Evolutionary conservation across 2,113 vertebrate species (phyloP).

Genomic region (Accipiter cooperii): DNA sequence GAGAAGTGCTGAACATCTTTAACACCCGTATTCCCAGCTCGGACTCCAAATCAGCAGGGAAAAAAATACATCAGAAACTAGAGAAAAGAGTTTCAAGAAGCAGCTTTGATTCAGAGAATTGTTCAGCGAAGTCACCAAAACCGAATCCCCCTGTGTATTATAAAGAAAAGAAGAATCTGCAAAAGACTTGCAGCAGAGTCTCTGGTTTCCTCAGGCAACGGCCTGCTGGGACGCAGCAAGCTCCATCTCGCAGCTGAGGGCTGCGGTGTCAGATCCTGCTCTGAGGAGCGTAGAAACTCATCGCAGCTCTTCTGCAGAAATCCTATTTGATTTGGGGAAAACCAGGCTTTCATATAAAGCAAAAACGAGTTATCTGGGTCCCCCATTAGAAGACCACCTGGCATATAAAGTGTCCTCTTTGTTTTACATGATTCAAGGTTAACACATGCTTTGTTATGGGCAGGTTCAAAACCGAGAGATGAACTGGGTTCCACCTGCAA

Average conservation of each 20-base stretch:
- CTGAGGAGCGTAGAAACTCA: not conserved
- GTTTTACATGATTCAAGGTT: not conserved
- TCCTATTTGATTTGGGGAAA: not conserved
- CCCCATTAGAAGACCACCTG: not conserved
- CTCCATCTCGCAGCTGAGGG: not conserved
- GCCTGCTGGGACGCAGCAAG: not conserved
- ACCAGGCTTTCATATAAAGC: not conserved
- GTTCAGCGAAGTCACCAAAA: not conserved
- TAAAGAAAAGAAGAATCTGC: slow-evolving; percentile 5
- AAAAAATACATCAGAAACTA: not conserved
- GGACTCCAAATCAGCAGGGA: not conserved
- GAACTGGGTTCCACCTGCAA: not conserved
- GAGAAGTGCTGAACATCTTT: not conserved
- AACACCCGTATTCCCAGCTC: not conserved
- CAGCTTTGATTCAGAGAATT: not conserved
- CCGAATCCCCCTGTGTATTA: not conserved
- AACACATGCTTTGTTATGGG: not conserved
- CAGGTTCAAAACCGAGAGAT: not conserved
- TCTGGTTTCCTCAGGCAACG: not conserved
- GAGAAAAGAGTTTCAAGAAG: not conserved
- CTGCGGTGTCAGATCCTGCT: not conserved
- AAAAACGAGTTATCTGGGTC: not conserved
- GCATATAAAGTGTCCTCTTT: not conserved
- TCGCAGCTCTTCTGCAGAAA: not conserved
- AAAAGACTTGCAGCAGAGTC: not conserved